Base-by-base conservation (phyloP, 2,888 invertebrate species). In the Arrhopalites spinosus region DNA sequence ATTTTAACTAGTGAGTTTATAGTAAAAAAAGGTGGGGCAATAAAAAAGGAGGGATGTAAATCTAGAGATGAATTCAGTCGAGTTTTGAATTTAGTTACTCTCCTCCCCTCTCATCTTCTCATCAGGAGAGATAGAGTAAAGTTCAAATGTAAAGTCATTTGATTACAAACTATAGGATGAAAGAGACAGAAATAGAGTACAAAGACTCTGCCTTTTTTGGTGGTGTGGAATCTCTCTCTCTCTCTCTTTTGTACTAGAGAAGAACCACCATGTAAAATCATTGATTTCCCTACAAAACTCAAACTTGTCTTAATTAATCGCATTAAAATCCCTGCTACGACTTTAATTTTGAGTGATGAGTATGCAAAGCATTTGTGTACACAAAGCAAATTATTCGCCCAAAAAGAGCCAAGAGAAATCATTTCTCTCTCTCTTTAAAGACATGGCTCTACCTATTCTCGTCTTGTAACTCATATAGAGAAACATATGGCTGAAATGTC, bases 301-400 rank as follows among this genome's bases (percentile, higher is more conserved):
- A 72, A 67, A 77, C 70, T 72, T 68, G 61, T 53, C 75, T 71
- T 75, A 77, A 77, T 77, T 75, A 77, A 77, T 75, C 73, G 69
- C 61, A 68, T 72, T 77, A 73, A 74, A 72, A 74, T 74, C 70
- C 70, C 64, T 64, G 17, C 47, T 27, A 66, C 36, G 23, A 23
- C 56, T 70, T 73, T 75, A 64, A 78, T 73, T 73, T 64, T 75
- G 47, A 36, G 29, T 23, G 69, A 78, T 78, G 75, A 75, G 73
- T 77, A 77, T 75, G 75, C 77, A 69, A 75, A 72, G 75, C 75
- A 75, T 72, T 77, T 77, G 74, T 75, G 69, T 74, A 75, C 75
- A 73, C 77, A 75, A 69, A 73, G 45, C 56, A 63, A 70, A 75
- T 75, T 68, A 77, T 73, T 75, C 72, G 72, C 71, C 70, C 71